Evolutionary conservation across 2,888 invertebrate genomes (phyloP).

Genomic region (Mimumesa dahlbomi): DNA sequence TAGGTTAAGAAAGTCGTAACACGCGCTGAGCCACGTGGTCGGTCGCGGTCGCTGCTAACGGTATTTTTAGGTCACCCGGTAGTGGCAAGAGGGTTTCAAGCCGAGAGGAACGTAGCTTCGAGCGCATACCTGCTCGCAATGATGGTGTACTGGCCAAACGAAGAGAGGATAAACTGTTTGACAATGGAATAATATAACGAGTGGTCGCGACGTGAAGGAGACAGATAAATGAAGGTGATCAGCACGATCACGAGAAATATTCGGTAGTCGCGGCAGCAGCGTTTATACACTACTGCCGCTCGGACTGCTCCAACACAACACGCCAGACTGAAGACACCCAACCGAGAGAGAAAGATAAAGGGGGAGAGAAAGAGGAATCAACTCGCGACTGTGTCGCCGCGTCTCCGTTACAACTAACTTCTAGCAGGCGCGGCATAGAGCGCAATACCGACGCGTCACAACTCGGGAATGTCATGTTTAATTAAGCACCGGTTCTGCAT

Average conservation of each 20-base stretch:
- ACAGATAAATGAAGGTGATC: neutral
- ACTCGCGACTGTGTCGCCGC: slow-evolving; percentile 58
- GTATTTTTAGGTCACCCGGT: slow-evolving; percentile 47
- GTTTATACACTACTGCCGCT: slow-evolving; percentile 51
- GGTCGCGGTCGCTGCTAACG: slow-evolving; percentile 33
- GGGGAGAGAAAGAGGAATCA: slow-evolving; percentile 47
- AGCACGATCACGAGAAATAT: slow-evolving; percentile 36
- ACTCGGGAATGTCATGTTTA: slow-evolving; percentile 50
- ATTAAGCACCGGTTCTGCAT: slow-evolving; percentile 49
- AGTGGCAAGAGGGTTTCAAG: slow-evolving; percentile 12
- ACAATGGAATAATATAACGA: too few species aligned
- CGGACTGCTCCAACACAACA: slow-evolving; percentile 48
- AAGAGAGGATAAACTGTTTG: slow-evolving; percentile 2
- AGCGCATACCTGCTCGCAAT: slow-evolving; percentile 33
- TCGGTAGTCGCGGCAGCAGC: slow-evolving; percentile 48
- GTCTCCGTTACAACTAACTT: slow-evolving; percentile 41
- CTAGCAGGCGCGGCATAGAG: slow-evolving; percentile 36
- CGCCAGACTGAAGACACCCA: slow-evolving; percentile 42
- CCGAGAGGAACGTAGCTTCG: slow-evolving; percentile 7
- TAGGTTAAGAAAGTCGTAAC: slow-evolving; percentile 30
- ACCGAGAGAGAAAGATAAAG: slow-evolving; percentile 11
- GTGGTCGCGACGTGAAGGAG: neutral
- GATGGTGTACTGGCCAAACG: neutral
- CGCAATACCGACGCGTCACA: slow-evolving; percentile 49
- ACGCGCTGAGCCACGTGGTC: slow-evolving; percentile 53